phyloP scores from a whole-genome alignment of 2,888 invertebrate species.

The Xylota sylvarum region DNA sequence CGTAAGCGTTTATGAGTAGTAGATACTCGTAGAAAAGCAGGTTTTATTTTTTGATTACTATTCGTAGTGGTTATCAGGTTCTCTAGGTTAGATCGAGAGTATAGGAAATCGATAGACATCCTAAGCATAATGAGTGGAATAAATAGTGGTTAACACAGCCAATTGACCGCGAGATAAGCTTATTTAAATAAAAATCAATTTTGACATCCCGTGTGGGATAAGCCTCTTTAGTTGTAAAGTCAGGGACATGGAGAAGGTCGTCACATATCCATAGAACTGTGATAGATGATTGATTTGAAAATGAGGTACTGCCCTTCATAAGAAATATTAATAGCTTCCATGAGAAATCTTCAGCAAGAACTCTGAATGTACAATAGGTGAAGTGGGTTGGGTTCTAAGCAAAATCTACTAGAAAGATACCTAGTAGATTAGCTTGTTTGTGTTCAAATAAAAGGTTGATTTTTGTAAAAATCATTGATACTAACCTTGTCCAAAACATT shows the following conservation, averaged over 20 bases:
- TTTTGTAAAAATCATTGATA: no score
- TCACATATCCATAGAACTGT: neutral
- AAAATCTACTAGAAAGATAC: no score
- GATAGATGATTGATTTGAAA: neutral
- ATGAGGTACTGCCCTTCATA: neutral
- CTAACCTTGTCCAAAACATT: no score
- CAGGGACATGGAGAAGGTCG: neutral
- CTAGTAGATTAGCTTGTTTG: no score
- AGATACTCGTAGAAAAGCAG: slow-evolving; percentile 8
- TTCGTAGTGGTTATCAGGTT: slow-evolving; percentile 1
- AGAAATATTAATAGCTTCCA: neutral
- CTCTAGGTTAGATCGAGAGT: neutral
- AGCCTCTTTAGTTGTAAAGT: neutral
- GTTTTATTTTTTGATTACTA: neutral
- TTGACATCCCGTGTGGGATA: slow-evolving; percentile 7
- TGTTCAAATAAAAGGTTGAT: no score
- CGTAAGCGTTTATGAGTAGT: neutral
- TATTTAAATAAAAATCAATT: slow-evolving; percentile 29
- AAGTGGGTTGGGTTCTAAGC: no score
- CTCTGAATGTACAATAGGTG: no score
- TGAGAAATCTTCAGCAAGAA: neutral
- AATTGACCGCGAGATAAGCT: slow-evolving; percentile 29
- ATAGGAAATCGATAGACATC: slow-evolving; percentile 1
- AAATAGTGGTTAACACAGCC: neutral
- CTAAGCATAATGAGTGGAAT: neutral